Evolutionary conservation across 2,888 invertebrate species (phyloP), one percentile per base, ranked within the genome.

Genomic region (Nephrotoma guestfalica): DNA sequence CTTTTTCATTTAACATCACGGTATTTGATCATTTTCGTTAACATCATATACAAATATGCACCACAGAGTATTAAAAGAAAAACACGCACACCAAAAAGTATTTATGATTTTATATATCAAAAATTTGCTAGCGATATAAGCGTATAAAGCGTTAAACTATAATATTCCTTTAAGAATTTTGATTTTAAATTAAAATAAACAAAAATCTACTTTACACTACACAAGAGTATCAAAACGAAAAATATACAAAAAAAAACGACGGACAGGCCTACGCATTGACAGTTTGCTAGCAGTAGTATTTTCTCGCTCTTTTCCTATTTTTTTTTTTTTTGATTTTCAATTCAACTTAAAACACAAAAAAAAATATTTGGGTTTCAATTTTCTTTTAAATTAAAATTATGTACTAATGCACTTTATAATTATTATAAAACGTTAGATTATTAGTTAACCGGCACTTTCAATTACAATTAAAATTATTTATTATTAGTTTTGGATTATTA

Each of bases 1-100:
- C 71, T 71, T 71, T 71, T 85, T 45, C 45, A 85, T 43, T 85
- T 43, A 43, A 43, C 85, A 85, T 85, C 85, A 85, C 85, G 85
- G 11, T 43, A 43, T 84, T 84, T 42, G 84, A 84, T 41, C 41
- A 84, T 41, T 84, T 84, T 84, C 15, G 41, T 84, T 30, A 84
- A 84, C n/a, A 13, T 47, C 41, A 84, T 13, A 15, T 84, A 41
- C n/a, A 42, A 84, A 84, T 41, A 41, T 41, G 41, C 84, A 41
- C 42, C 41, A 84, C 84, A 84, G 42, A n/a, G 47, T 13, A 47
- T 13, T 13, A n/a, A 47, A 47, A 3, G 11, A n/a, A 84, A 84
- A 84, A 41, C 71, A 71, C 71, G 71, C 71, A 71, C 71, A 71
- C 71, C 71, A 71, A 71, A 30, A 30, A 30, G 30, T 71, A 30